Base-by-base conservation (phyloP, 2,797 vertebrate genomes). In the Danio kyathit region DNA sequence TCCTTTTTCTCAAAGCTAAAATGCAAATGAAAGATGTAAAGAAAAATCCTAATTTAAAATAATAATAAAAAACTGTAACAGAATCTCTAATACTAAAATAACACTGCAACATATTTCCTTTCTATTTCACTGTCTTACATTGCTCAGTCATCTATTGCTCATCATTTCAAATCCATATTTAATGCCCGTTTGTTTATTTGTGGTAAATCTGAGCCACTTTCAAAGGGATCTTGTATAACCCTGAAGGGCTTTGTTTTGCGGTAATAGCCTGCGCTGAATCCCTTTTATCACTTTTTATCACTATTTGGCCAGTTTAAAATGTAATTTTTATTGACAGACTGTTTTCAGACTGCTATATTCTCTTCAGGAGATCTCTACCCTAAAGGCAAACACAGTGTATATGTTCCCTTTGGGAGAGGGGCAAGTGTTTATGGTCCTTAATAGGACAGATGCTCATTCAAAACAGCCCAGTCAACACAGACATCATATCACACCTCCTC, bases 381-480 rank as follows among this genome's bases (percentile, higher is more conserved):
- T 74, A 83, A 85, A 86, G 66, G 81, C 79, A 82, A 83, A 84
- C 69, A 67, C 52, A 80, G 52, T 38, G 64, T 66, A 77, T 77
- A 74, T 0, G 6, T 74, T 82, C 52, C 60, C 44, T 56, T 82
- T 73, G 43, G 46, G 59, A 81, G 52, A 69, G 12, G 51, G 6
- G 59, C 63, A n/a, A 69, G 71, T 67, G 74, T 84, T 85, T 85
- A 85, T 64, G 64, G 71, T 72, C 63, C 73, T 82, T 57, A 64
- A 56, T 82, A 67, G 49, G 76, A 74, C 76, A 79, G 48, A 86
- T 73, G 80, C 81, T 76, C 16, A 29, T 76, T 84, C 48, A 86
- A 84, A 79, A 78, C 59, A 79, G 64, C 52, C 46, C 56, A 79
- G 73, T 74, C 82, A 80, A 71, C 60, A 72, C 52, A 70, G 74